A percentile compares a stretch with the other conserved stretches of the same genome.
Conservation (phyloP, 2,113 vertebrate species). For the Piprites chloris region DNA sequence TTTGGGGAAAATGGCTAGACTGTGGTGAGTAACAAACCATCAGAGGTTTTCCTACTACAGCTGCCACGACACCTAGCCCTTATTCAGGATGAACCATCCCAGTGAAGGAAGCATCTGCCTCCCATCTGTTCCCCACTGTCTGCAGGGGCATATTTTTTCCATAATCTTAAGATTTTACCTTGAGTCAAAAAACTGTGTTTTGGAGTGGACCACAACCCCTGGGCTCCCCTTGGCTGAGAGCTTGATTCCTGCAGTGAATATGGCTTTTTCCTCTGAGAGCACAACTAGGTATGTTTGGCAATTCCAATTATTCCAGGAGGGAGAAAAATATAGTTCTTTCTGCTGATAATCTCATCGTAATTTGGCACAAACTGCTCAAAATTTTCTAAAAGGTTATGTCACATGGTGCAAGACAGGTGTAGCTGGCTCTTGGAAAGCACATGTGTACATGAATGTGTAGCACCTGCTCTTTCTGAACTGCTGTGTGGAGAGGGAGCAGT, state of each 20-base stretch:
- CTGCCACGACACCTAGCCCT: not conserved
- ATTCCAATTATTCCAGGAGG: not conserved
- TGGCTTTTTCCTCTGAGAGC: not conserved
- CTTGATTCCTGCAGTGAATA: not conserved
- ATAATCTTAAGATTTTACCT: not conserved
- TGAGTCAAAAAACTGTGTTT: not conserved
- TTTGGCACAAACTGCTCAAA: not conserved
- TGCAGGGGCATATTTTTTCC: not conserved
- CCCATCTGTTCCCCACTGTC: not conserved
- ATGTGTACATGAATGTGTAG: fast-evolving
- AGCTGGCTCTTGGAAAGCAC: not conserved
- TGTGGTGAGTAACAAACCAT: not conserved
- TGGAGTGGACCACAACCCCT: not conserved
- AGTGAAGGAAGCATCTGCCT: not conserved
- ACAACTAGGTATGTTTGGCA: not conserved
- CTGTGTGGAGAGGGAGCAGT: not conserved
- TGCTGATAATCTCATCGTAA: not conserved
- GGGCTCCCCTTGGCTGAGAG: not conserved
- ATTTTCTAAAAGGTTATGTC: not conserved
- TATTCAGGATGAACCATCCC: not conserved
- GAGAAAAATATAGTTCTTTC: not conserved
- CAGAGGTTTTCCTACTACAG: not conserved
- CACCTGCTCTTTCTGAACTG: not conserved
- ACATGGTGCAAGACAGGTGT: not conserved
- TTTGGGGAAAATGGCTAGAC: not conserved